phyloP scores from a whole-genome alignment of 2,888 invertebrate species.

The Epistrophe eligans region DNA sequence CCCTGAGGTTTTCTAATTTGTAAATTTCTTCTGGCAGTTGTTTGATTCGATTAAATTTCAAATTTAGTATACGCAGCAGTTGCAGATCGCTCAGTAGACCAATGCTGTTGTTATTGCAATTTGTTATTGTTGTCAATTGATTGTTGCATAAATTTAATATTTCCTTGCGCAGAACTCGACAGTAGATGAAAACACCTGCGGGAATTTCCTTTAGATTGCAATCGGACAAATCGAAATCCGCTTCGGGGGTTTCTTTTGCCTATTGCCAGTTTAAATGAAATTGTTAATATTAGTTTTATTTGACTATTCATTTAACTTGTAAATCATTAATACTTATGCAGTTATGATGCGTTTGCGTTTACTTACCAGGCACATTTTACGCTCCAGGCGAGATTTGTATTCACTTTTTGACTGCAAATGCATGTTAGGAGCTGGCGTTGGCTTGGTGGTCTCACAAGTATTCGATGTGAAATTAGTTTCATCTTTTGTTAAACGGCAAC shows the following conservation, averaged over 20 bases:
- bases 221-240: slow-evolving; percentile 91
- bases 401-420: slow-evolving; percentile 76
- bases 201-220: slow-evolving; percentile 91
- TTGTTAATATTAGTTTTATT: not conserved
- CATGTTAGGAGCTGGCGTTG: slow-evolving; percentile 58
- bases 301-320: not conserved
- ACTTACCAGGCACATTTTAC: slow-evolving; percentile 79
- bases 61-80: slow-evolving; percentile 87
- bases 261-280: slow-evolving; percentile 22
- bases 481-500: slow-evolving; percentile 78
- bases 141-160: slow-evolving; percentile 88
- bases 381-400: slow-evolving; percentile 78
- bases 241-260: slow-evolving; percentile 90
- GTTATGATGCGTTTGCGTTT: not conserved
- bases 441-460: slow-evolving; percentile 47
- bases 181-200: slow-evolving; percentile 90
- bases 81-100: slow-evolving; percentile 89
- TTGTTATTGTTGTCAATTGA: slow-evolving; percentile 85
- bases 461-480: slow-evolving; percentile 63
- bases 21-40: slow-evolving; percentile 87
- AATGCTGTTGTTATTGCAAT: slow-evolving; percentile 86
- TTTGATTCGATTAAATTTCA: slow-evolving; percentile 88
- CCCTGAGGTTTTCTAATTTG: slow-evolving; percentile 88
- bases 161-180: slow-evolving; percentile 92
- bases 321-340: not conserved